Evolutionary conservation across 37 sponge, comb jelly and placozoan genomes (phyloP).

Genomic region (Beroe forskalii): DNA sequence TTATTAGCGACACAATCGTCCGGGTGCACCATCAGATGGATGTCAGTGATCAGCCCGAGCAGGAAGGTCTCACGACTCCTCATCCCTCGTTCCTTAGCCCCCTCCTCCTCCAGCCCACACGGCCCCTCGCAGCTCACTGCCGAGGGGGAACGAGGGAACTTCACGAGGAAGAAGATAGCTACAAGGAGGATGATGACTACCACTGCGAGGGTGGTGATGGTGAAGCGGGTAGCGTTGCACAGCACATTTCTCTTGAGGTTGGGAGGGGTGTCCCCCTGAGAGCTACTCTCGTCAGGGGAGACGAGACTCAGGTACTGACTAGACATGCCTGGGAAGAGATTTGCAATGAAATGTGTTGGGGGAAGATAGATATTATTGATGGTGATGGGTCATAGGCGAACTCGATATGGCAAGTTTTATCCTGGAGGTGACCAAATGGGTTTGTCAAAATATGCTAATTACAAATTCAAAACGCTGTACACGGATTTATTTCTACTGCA

Average conservation of each 20-base stretch:
- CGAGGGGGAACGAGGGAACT: neutral
- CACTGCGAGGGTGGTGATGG: neutral
- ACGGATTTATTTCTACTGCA: no score
- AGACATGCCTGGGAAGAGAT: no score
- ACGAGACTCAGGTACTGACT: no score
- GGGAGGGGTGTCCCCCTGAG: neutral
- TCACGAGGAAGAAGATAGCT: neutral
- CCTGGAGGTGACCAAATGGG: no score
- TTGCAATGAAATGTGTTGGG: no score
- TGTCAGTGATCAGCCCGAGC: neutral
- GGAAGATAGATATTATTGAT: no score
- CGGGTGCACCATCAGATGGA: neutral
- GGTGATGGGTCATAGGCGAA: no score
- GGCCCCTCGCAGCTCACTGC: neutral
- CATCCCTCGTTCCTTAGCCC: no score
- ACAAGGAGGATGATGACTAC: neutral
- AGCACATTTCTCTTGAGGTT: no score
- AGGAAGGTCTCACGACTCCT: constrained; percentile 15
- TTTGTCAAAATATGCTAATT: no score
- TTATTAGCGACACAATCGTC: neutral
- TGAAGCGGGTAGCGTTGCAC: constrained; percentile 15
- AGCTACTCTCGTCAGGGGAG: neutral
- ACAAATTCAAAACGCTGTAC: no score
- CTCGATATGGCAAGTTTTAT: no score
- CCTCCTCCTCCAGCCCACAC: neutral